Base-by-base conservation (phyloP, 2,888 invertebrate species). In the Panzeria rudis region DNA sequence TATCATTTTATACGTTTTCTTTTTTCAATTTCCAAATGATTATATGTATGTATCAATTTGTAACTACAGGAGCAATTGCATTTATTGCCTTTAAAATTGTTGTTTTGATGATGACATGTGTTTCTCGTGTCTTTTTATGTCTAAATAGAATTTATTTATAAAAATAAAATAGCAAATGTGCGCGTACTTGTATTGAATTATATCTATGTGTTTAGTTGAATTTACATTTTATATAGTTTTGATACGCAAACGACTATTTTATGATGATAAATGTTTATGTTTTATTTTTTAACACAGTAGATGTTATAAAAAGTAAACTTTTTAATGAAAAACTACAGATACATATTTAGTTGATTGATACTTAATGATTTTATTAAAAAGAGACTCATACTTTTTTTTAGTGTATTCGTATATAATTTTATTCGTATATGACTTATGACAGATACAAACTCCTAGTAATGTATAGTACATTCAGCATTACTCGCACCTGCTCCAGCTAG, bases 221-320 rank as follows among this genome's bases (percentile, higher is more conserved):
- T 84, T 81, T 81, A 84, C 61, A 80, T 77, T 80, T 80, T 68
- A 77, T 80, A 69, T 77, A 77, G 68, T 81, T 84, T 81, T 77
- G 54, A 77, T 73, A 77, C 54, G 54, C 54, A 80, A 84, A 84
- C 62, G 81, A 77, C 61, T 73, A 62, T 84, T 84, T 81, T 77
- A 84, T 84, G 81, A 81, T 84, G 84, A 84, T 72, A 84, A 77
- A 84, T 84, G 72, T 68, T 72, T 47, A 15, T 77, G 47, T 35
- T 8, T 47, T 8, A 32, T 56, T 0, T n/a, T 17, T 47, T 32
- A 29, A 3, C 3, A n/a, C n/a, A 29, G 61, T 3, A 6, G n/a
- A 1, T 32, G 11, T 20, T 66, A 32, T 7, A 50, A 25, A 3
- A 11, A 25, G n/a, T 29, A 3, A 13, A n/a, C 2, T n/a, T 25